Evolutionary conservation across 2,888 invertebrate species (phyloP), one percentile per base, ranked within the genome.

Genomic region (Tanypteryx hageni): DNA sequence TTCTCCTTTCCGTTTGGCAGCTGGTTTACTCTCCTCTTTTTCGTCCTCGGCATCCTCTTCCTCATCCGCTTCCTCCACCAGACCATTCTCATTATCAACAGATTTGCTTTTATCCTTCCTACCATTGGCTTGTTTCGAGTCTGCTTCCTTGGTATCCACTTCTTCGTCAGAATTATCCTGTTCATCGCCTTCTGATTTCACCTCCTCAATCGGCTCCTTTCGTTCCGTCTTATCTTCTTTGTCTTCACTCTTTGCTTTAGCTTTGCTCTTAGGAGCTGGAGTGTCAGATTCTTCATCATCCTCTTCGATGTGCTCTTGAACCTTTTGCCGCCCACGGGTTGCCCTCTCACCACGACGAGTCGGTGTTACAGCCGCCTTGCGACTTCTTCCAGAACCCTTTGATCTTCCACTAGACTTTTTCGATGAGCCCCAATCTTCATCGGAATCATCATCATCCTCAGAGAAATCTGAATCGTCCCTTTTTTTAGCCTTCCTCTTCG

Each of bases 381-480:
- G 89, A 10, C 31, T 14, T 18, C 56, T 83, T 4, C 64, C 44
- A 10, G 44, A 7, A 44, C 89, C 89, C n/a, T 64, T 89, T 1
- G 89, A 64, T n/a, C n/a, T 89, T 56, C 83, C 83, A 57, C 83
- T 57, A 16, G 89, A 89, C 58, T 89, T 89, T n/a, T 68, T 89
- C 44, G 44, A 44, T 5, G 89, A 89, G 11, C 89, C 64, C 89
- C 89, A 89, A 64, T 89, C 64, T 89, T 64, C 89, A 59, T 89
- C 89, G 9, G 89, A 89, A 64, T 68, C 89, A 13, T n/a, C n/a
- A 27, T 64, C 89, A 4, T 64, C 89, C 11, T 89, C 89, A 0
- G 89, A 89, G 5, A 89, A 64, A n/a, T 89, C 89, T 10, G 89
- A 64, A 56, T 89, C 89, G 13, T 68, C 44, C 44, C 64, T 89